Conservation (phyloP, 2,113 vertebrate genomes). For the Pseudorectes ferrugineus region DNA sequence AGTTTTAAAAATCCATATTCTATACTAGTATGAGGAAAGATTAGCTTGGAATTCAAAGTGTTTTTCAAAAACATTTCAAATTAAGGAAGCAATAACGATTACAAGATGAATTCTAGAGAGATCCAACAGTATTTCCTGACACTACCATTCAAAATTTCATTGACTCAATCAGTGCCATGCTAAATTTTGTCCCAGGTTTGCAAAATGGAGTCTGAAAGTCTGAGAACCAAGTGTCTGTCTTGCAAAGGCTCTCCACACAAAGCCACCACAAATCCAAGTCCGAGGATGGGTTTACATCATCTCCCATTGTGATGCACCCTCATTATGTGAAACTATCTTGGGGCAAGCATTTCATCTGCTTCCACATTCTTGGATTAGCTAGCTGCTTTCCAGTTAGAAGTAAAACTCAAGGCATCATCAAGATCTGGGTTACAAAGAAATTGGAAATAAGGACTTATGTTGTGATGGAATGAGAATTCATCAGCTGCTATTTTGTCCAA, state of each 20-base stretch:
- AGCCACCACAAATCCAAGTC: neutral
- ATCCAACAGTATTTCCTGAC: neutral
- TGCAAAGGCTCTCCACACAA: neutral
- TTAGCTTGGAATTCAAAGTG: neutral
- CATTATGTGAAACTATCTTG: neutral
- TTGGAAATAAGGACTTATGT: neutral
- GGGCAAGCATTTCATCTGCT: neutral
- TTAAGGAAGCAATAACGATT: neutral
- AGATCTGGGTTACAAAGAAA: neutral
- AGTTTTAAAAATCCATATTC: neutral
- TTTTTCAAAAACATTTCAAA: neutral
- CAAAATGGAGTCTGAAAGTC: neutral
- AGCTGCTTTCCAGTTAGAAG: neutral
- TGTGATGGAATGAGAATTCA: neutral
- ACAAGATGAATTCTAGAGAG: neutral
- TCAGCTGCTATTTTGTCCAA: neutral
- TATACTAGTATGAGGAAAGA: neutral
- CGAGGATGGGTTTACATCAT: neutral
- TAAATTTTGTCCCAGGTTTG: neutral
- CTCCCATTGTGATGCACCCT: neutral
- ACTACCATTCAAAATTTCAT: neutral
- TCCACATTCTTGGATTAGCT: neutral
- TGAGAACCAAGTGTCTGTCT: neutral
- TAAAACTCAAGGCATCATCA: neutral
- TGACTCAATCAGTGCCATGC: neutral